Conservation (phyloP, 2,113 vertebrate species). For the Pedetes capensis region DNA sequence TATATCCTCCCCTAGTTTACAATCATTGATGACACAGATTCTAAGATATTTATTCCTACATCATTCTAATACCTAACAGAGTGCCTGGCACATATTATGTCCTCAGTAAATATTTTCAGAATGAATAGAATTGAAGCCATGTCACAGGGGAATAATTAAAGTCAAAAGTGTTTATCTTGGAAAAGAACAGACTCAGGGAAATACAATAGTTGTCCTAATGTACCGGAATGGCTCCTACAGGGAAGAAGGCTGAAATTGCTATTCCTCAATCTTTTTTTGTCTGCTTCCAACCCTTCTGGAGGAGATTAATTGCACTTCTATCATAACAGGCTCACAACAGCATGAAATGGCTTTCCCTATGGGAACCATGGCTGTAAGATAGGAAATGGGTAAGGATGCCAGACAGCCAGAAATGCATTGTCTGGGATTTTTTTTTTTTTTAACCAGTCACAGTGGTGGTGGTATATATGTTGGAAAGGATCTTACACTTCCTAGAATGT, state of each 20-base stretch:
- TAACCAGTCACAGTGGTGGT: too few relatives aligned
- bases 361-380: background rate
- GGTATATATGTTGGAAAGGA: background rate
- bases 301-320: background rate
- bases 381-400: background rate
- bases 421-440: background rate
- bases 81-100: background rate
- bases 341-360: background rate
- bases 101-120: background rate
- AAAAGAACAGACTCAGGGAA: constrained; percentile 12
- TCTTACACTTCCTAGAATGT: background rate
- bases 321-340: background rate
- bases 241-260: background rate
- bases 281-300: background rate
- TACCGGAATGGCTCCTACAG: background rate
- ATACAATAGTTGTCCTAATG: background rate
- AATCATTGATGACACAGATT: background rate
- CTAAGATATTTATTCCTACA: background rate
- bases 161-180: background rate
- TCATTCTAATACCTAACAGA: background rate
- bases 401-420: background rate
- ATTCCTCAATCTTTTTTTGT: background rate
- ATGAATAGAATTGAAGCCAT: background rate
- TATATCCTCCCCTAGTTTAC: background rate
- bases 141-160: background rate